phyloP scores from a whole-genome alignment of 2,113 vertebrate species.

The Micronycteris hirsuta region DNA sequence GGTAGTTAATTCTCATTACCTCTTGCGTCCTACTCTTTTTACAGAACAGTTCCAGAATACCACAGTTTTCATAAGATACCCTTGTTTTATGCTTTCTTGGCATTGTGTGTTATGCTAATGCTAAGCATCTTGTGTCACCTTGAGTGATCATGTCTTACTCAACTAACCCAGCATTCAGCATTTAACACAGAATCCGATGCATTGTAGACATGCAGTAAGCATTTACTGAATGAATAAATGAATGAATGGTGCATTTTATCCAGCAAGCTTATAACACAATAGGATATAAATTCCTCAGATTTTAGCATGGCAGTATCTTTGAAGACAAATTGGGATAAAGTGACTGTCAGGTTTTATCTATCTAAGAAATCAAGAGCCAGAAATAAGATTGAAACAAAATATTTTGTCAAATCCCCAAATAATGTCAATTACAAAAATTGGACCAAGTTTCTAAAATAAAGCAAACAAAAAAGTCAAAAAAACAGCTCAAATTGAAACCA shows the following conservation, averaged over 20 bases:
- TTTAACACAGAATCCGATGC: not conserved
- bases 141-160: not conserved
- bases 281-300: not conserved
- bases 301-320: not conserved
- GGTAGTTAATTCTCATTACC: not conserved
- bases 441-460: not conserved
- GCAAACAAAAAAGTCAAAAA: not conserved
- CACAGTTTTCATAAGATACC: not conserved
- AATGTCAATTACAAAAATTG: not conserved
- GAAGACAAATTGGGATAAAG: not conserved
- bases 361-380: not conserved
- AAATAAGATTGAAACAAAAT: slow-evolving; percentile 1
- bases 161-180: not conserved
- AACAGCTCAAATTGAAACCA: not conserved
- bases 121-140: not conserved
- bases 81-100: not conserved
- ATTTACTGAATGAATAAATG: not conserved
- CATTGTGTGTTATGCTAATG: not conserved
- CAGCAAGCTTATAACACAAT: not conserved
- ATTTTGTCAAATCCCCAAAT: not conserved
- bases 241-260: not conserved
- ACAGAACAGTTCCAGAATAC: not conserved
- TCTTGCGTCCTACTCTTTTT: not conserved
- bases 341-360: not conserved
- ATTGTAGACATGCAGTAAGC: not conserved